Conservation (phyloP, 2,888 invertebrate species). For the Andrena fulva region DNA sequence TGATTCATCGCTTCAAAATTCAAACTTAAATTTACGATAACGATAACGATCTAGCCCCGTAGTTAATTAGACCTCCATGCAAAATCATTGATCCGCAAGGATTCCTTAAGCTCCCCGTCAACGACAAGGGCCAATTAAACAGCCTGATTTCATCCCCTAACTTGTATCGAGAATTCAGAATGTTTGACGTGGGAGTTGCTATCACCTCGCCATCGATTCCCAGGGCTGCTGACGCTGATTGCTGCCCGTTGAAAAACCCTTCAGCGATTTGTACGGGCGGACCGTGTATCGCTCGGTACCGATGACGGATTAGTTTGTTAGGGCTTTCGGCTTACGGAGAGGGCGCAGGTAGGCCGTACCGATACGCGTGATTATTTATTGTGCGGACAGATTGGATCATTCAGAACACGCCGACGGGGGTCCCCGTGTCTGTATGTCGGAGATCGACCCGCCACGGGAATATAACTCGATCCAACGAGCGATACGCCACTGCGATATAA, state of each 20-base stretch:
- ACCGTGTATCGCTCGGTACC: slow-evolving; percentile 46
- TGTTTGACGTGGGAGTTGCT: slow-evolving; percentile 1
- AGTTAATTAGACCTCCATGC: neutral
- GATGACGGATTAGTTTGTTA: slow-evolving; percentile 77
- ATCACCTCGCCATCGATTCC: slow-evolving; percentile 48
- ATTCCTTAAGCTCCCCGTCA: slow-evolving; percentile 1
- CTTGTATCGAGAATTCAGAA: slow-evolving; percentile 7
- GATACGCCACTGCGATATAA: slow-evolving; percentile 62
- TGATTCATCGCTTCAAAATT: too few species aligned
- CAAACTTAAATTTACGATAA: too few species aligned
- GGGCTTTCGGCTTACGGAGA: slow-evolving; percentile 70
- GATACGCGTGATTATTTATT: slow-evolving; percentile 79
- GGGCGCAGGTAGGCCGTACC: slow-evolving; percentile 68
- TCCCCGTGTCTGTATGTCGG: slow-evolving; percentile 41
- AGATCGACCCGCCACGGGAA: slow-evolving; percentile 65
- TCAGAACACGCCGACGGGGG: slow-evolving; percentile 72
- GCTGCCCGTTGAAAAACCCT: slow-evolving; percentile 65
- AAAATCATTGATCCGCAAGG: neutral
- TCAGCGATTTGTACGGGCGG: slow-evolving; percentile 49
- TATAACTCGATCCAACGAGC: slow-evolving; percentile 70
- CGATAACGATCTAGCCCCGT: slow-evolving; percentile 1
- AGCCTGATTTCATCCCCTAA: slow-evolving; percentile 2
- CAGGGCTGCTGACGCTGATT: slow-evolving; percentile 59
- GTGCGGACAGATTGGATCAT: slow-evolving; percentile 79
- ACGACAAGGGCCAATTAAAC: slow-evolving; percentile 16